Conservation (phyloP, 2,113 vertebrate genomes). For the Sarotherodon lohbergeri region DNA sequence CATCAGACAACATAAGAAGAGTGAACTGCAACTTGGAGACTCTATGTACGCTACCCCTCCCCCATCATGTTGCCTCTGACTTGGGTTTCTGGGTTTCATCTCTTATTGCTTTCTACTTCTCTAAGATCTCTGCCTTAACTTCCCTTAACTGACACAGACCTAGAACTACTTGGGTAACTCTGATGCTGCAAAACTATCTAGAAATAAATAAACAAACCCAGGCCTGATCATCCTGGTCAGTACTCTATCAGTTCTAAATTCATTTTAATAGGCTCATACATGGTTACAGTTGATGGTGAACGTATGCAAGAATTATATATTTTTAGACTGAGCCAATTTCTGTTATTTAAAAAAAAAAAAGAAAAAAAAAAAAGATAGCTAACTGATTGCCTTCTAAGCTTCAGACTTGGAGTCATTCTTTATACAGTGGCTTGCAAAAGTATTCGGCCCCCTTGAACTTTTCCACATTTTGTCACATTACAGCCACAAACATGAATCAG, state of each 20-base stretch:
- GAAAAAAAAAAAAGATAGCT: neutral
- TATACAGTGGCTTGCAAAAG: neutral
- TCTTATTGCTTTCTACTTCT: neutral
- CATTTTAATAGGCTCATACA: neutral
- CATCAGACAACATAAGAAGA: neutral
- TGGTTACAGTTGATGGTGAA: neutral
- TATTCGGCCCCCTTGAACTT: no score
- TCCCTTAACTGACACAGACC: neutral
- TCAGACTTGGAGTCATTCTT: neutral
- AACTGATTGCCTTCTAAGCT: neutral
- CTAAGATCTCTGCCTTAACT: neutral
- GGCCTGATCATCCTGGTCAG: neutral
- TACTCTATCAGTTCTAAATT: neutral
- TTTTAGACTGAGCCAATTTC: neutral
- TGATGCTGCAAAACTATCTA: neutral
- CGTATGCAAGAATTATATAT: neutral
- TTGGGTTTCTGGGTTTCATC: neutral
- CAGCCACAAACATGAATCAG: no score
- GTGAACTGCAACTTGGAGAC: neutral
- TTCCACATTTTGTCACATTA: no score
- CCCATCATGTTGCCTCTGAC: neutral
- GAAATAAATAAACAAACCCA: neutral
- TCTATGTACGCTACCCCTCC: neutral
- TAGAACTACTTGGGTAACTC: neutral
- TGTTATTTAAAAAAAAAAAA: neutral